Evolutionary conservation across 2,888 invertebrate species (phyloP), one percentile per base, ranked within the genome.

Genomic region (Busseola fusca): DNA sequence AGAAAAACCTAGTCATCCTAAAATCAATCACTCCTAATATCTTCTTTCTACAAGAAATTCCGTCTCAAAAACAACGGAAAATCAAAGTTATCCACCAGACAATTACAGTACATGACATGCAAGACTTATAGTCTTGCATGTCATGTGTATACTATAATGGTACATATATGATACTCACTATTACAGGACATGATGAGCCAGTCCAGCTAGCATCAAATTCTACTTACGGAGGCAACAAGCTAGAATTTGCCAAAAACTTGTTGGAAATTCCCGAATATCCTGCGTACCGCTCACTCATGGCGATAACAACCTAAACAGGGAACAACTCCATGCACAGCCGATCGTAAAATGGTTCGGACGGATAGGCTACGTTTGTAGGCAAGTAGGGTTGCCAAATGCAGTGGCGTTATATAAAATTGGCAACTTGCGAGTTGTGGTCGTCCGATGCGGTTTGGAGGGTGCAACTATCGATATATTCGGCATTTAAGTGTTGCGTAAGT

Each of bases 401-500:
- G 62, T 71, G 58, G 64, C 66, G 74, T 83, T 84, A 80, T 74
- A 83, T 79, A 81, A 84, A 81, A 83, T 83, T 84, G 83, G 83
- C 83, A 84, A 76, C 76, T 70, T 64, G 48, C 66, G 63, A 67
- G 83, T 76, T 78, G 83, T 72, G 80, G 72, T 63, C 50, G 59
- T 9, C 50, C 58, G 50, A 65, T 72, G 77, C 64, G 74, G 83
- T 84, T 84, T 82, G 68, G 74, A 74, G 74, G 58, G 52, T 64
- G 66, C 59, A 54, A 69, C 74, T 59, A 42, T 81, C 75, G 65
- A 72, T 78, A 78, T 78, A 75, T 66, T 30, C 40, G 56, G 56
- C 62, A 40, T 78, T 71, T 58, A 14, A 50, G 45, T 70, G 54
- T 76, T 76, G 42, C 60, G 68, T 78, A 72, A 76, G 57, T 63